phyloP scores from a whole-genome alignment of 2,888 invertebrate species.

The Salticus scenicus region DNA sequence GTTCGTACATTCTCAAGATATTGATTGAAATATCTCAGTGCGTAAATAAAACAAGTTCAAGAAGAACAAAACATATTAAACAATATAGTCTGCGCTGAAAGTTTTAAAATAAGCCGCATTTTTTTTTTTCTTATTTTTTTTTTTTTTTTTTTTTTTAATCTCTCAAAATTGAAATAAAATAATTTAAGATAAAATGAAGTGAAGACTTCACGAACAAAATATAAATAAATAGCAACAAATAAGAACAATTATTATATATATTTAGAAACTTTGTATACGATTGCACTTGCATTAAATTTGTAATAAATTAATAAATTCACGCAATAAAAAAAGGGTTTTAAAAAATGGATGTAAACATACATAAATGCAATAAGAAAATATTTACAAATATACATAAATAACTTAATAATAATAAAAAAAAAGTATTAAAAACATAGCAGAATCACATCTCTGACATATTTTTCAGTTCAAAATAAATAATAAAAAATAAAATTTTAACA shows the following conservation, averaged over 20 bases:
- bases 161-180: no score
- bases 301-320: neutral
- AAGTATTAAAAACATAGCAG: no score
- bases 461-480: no score
- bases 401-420: no score
- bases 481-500: no score
- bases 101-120: no score
- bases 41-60: neutral
- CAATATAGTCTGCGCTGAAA: no score
- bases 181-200: no score
- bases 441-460: no score
- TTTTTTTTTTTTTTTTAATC: no score
- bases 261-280: neutral
- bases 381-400: slow-evolving; percentile 22
- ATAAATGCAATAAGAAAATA: neutral
- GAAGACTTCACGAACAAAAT: no score
- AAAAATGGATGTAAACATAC: neutral
- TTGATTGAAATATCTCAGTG: neutral
- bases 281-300: slow-evolving; percentile 18
- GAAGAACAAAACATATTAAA: neutral
- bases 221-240: neutral
- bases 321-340: neutral
- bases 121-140: no score
- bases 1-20: neutral
- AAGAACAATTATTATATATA: neutral